Base-by-base conservation (phyloP, 2,113 vertebrate genomes). In the Menura novaehollandiae region DNA sequence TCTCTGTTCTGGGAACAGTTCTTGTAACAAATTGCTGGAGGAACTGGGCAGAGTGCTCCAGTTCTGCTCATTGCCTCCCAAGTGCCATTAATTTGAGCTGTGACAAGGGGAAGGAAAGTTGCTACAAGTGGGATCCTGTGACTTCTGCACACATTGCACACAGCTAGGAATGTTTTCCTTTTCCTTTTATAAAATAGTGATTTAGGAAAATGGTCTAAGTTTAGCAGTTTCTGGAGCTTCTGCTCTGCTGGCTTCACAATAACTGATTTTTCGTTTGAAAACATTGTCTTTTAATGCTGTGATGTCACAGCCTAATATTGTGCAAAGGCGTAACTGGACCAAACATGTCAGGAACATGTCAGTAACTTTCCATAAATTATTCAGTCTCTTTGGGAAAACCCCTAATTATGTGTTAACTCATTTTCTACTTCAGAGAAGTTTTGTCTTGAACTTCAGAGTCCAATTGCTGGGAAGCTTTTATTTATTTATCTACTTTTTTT, bases 281-380 rank as follows among this genome's bases (percentile, higher is more conserved):
- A 93, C 81, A 43, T 63, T 85, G 74, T 90, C 63, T 94, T 88
- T 85, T 66, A 60, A 73, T 47, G 67, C 63, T 91, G 71, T 96
- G 91, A 90, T 95, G 95, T 97, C 96, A 95, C 66, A 88, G 87
- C 11, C 55, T 78, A 78, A 75, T 81, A 53, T 66, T 91, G 73
- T 92, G 79, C 96, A 89, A 93, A 96, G 93, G 88, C 88, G 11
- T 89, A 91, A 92, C 96, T 49, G 88, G 95, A 97, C 94, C 87
- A 94, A 96, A 96, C 92, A 93, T 97, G 96, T 95, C 94, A 94
- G 95, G 84, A 96, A 93, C 95, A 96, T 97, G 96, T 96, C 96
- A 96, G 96, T 43, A 94, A 92, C 92, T 96, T 97, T 96, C 94
- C 96, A 96, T 96, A 96, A 97, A 96, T 96, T 94, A 96, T 96